Evolutionary conservation across 2,797 vertebrate genomes (phyloP).

Genomic region (Brachyalestes nurse): DNA sequence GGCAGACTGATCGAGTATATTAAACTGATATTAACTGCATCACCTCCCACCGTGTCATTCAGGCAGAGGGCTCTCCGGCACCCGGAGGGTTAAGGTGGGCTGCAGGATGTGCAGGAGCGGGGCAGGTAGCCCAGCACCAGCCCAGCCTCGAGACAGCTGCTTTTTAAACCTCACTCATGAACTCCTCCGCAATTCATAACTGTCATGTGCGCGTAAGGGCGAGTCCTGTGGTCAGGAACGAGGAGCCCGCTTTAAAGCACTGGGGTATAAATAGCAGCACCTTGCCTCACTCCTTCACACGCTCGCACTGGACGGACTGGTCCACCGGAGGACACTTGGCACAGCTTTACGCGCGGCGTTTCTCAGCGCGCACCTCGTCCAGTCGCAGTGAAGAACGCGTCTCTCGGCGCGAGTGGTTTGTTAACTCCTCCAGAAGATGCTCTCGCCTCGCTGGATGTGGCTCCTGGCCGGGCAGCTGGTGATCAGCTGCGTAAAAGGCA

Average conservation of each 20-base stretch:
- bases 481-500: slow-evolving; percentile 70
- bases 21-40: too few species aligned
- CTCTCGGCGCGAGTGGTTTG: slow-evolving; percentile 8
- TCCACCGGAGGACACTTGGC: not conserved
- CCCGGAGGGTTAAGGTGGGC: slow-evolving; percentile 90
- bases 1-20: too few species aligned
- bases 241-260: slow-evolving; percentile 56
- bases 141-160: slow-evolving; percentile 71
- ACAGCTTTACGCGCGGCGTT: not conserved
- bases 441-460: slow-evolving; percentile 83
- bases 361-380: not conserved
- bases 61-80: slow-evolving; percentile 58
- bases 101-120: slow-evolving; percentile 85
- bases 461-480: slow-evolving; percentile 77
- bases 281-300: slow-evolving; percentile 35
- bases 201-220: slow-evolving; percentile 82
- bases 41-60: not conserved
- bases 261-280: slow-evolving; percentile 83
- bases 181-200: slow-evolving; percentile 84
- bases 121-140: slow-evolving; percentile 93
- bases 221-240: slow-evolving; percentile 80
- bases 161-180: slow-evolving; percentile 80
- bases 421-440: slow-evolving; percentile 71
- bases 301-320: not conserved
- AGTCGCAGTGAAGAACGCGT: not conserved